Evolutionary conservation across 2,113 vertebrate genomes (phyloP).

Genomic region (Vicugna pacos): DNA sequence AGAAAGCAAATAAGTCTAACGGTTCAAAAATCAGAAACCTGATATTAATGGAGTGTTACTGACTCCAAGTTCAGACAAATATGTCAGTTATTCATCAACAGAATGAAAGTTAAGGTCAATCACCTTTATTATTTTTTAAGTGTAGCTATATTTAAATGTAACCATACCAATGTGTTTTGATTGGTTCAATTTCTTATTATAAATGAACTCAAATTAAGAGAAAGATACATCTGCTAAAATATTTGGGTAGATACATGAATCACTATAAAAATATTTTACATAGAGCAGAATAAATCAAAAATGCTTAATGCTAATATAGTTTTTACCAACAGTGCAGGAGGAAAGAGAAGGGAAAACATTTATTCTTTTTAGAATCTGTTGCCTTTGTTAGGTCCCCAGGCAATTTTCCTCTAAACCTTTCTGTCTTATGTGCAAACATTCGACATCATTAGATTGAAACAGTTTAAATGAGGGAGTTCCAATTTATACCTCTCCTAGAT

Average conservation of each 20-base stretch:
- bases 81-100: background rate
- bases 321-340: constrained; percentile 37
- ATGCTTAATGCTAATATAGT: constrained; percentile 16
- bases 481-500: constrained; percentile 18
- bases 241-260: constrained; percentile 73
- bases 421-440: background rate
- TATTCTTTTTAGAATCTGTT: constrained; percentile 58
- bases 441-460: background rate
- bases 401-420: constrained; percentile 16
- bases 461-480: background rate
- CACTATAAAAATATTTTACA: constrained; percentile 75
- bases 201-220: constrained; percentile 59
- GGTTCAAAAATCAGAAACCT: constrained; percentile 56
- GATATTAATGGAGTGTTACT: background rate
- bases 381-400: background rate
- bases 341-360: constrained; percentile 24
- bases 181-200: constrained; percentile 67
- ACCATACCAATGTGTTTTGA: constrained; percentile 38
- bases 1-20: constrained; percentile 40
- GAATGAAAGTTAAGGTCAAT: constrained; percentile 22
- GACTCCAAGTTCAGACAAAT: constrained; percentile 18
- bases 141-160: constrained; percentile 50
- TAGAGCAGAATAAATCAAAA: constrained; percentile 73
- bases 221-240: constrained; percentile 67
- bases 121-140: constrained; percentile 51